Base-by-base conservation (phyloP, 1,140 invertebrate genomes). In the Bombus vancouverensis region DNA sequence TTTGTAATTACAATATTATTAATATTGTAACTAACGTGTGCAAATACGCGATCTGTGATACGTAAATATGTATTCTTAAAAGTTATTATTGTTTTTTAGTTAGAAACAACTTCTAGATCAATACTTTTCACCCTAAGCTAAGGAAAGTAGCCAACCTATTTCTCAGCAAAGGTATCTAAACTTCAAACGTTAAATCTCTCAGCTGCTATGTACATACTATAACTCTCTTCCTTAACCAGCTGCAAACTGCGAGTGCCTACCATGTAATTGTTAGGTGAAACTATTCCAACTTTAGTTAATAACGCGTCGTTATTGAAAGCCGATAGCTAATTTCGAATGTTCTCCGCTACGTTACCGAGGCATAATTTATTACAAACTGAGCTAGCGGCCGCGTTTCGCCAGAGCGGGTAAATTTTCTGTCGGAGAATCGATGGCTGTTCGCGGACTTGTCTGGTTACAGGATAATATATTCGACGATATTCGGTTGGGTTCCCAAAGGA, bases 351-450 rank as follows among this genome's bases (percentile, higher is more conserved):
- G 53, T 78, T 53, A 39, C 74, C 76, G 74, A 53, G 75, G 42
- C 25, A 42, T 53, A 88, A 79, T 87, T 87, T 79, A 88, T 88
- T 68, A 68, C 42, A 9, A 25, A 44, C 53, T 37, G n/a, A 57
- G 25, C 37, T 18, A 25, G 10, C 25, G 37, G 12, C 10, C 1
- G 3, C 34, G 1, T n/a, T 72, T 42, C 39, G 13, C 70, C 1
- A 9, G 12, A 2, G 28, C 28, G 32, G 81, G 81, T 85, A 77
- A 74, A 89, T 86, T 89, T 83, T 28, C 71, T 42, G 18, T 18
- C 37, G 53, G 32, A 80, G 86, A 86, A 89, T 85, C 62, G 68
- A 87, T 79, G 32, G 25, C 42, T 82, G 59, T 79, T 34, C 28
- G 62, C n/a, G 57, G 72, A 32, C 22, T 65, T 65, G n/a, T 44